phyloP scores from a whole-genome alignment of 2,113 vertebrate species.

The Corythornis madagascariensis region DNA sequence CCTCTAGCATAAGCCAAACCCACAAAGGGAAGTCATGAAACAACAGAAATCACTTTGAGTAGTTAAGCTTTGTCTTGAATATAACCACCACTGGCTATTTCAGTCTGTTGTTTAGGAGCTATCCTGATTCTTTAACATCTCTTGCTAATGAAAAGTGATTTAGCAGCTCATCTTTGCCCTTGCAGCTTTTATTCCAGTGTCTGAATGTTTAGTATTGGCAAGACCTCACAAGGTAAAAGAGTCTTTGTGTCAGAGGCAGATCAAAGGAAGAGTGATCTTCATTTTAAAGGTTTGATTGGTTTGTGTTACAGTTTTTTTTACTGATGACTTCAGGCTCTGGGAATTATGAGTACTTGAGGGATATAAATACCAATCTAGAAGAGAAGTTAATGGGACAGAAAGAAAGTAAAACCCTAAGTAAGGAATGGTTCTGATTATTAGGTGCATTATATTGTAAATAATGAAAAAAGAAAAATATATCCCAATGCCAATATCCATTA shows the following conservation, averaged over 20 bases:
- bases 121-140: neutral
- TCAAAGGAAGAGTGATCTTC: neutral
- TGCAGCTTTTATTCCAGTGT: neutral
- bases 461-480: neutral
- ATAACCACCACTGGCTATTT: neutral
- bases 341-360: neutral
- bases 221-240: neutral
- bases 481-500: neutral
- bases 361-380: neutral
- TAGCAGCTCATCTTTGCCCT: neutral
- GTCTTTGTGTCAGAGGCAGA: neutral
- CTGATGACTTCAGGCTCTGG: neutral
- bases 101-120: neutral
- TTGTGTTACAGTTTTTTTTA: neutral
- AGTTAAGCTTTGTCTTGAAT: neutral
- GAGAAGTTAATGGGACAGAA: neutral
- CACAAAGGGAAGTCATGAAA: neutral
- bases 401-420: neutral
- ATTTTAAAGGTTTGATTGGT: neutral
- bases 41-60: neutral
- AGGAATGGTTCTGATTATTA: neutral
- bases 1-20: neutral
- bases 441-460: neutral
- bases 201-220: neutral
- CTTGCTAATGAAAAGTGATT: neutral